Evolutionary conservation across 2,888 invertebrate species (phyloP).

Genomic region (Sipunculus nudus): DNA sequence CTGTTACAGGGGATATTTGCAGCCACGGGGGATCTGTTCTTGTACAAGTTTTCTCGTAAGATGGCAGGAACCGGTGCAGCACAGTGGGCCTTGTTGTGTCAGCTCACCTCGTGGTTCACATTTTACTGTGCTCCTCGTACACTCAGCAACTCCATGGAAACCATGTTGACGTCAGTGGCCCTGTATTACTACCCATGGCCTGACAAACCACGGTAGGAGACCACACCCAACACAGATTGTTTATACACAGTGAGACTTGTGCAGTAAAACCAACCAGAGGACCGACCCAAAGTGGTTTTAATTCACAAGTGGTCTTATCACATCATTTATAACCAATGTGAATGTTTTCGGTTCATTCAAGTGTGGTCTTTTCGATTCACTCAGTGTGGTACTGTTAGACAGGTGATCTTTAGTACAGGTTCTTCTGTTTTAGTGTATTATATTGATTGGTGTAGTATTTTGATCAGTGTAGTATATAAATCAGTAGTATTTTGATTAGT

Average conservation of each 20-base stretch:
- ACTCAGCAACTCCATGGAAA: slow-evolving; percentile 86
- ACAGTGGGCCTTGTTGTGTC: slow-evolving; percentile 79
- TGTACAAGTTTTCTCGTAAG: slow-evolving; percentile 68
- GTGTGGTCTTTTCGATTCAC: too few species aligned
- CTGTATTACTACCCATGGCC: slow-evolving; percentile 74
- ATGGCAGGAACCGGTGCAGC: slow-evolving; percentile 67
- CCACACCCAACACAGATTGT: too few species aligned
- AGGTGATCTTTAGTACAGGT: too few species aligned
- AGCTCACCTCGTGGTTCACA: slow-evolving; percentile 88
- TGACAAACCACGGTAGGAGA: slow-evolving; percentile 35
- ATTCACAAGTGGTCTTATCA: too few species aligned
- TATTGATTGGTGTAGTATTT: too few species aligned
- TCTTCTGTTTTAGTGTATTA: too few species aligned
- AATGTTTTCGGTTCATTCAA: too few species aligned
- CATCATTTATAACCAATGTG: too few species aligned
- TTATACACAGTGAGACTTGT: background rate
- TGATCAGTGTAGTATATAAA: too few species aligned
- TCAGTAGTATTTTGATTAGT: too few species aligned
- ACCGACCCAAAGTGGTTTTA: too few species aligned
- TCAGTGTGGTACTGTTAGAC: too few species aligned
- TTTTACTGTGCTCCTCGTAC: slow-evolving; percentile 90
- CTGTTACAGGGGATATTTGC: slow-evolving; percentile 82
- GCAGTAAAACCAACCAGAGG: slow-evolving; percentile 1
- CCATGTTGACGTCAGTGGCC: slow-evolving; percentile 81
- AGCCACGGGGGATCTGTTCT: slow-evolving; percentile 80